Conservation (phyloP, 2,888 invertebrate genomes). For the Nomada goodeniana region DNA sequence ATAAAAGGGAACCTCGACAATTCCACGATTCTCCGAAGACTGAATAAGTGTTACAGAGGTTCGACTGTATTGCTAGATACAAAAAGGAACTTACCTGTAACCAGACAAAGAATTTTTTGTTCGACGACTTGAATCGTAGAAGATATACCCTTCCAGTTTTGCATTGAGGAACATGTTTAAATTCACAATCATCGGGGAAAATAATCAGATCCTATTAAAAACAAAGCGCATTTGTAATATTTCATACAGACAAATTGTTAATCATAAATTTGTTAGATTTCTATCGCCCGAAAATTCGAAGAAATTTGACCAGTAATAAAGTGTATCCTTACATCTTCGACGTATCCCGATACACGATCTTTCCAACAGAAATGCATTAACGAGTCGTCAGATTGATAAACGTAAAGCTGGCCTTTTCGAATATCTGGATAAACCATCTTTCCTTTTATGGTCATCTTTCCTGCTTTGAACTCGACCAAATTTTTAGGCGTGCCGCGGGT, state of each 20-base stretch:
- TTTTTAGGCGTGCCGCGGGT: constrained; percentile 94
- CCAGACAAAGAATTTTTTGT: constrained; percentile 98
- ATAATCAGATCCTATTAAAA: constrained; percentile 94
- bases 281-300: not conserved
- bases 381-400: constrained; percentile 98
- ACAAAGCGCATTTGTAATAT: constrained; percentile 14
- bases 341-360: constrained; percentile 95
- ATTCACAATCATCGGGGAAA: constrained; percentile 99
- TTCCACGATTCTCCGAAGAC: too few species aligned
- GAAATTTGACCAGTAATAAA: not conserved
- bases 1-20: too few species aligned
- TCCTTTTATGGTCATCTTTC: constrained; percentile 97
- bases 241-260: not conserved
- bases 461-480: constrained; percentile 97
- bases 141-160: constrained; percentile 98
- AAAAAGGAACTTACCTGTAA: constrained; percentile 89
- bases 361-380: constrained; percentile 99
- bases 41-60: too few species aligned
- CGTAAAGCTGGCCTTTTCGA: constrained; percentile 96
- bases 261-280: not conserved
- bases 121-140: constrained; percentile 97
- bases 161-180: constrained; percentile 96
- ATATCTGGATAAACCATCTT: constrained; percentile 97
- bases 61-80: too few species aligned
- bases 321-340: constrained; percentile 91